A percentile compares a stretch with the other conserved stretches of the same genome.
Evolutionary conservation across 2,113 vertebrate species (phyloP).

Genomic region (Amphilophus citrinellus): DNA sequence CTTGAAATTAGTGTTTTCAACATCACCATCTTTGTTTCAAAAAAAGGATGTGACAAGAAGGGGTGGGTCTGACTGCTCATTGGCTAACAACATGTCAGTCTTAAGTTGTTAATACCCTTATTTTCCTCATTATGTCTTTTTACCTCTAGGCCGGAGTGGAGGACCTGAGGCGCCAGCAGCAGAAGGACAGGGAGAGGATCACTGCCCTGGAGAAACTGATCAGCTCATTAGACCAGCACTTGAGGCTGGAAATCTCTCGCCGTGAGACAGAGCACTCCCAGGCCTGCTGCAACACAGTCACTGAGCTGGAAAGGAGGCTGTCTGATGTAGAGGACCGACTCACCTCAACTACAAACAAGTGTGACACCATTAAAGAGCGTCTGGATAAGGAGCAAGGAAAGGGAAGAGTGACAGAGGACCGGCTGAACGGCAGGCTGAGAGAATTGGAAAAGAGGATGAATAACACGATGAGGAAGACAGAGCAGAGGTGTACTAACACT

Average conservation of each 20-base stretch:
- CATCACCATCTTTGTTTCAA: no score
- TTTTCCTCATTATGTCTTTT: neutral
- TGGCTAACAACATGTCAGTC: no score
- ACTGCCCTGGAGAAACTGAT: slow-evolving; percentile 86
- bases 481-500: slow-evolving; percentile 80
- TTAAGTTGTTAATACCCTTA: no score
- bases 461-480: slow-evolving; percentile 81
- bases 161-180: slow-evolving; percentile 84
- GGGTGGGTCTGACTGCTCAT: no score
- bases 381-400: slow-evolving; percentile 79
- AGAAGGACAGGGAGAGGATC: slow-evolving; percentile 86
- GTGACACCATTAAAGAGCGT: slow-evolving; percentile 78
- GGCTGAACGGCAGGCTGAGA: slow-evolving; percentile 80
- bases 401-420: slow-evolving; percentile 75
- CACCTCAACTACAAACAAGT: slow-evolving; percentile 75
- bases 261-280: slow-evolving; percentile 71
- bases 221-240: slow-evolving; percentile 84
- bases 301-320: slow-evolving; percentile 75
- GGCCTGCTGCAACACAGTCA: slow-evolving; percentile 79
- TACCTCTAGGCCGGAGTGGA: slow-evolving; percentile 78
- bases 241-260: slow-evolving; percentile 80
- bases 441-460: slow-evolving; percentile 87
- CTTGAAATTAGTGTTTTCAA: no score
- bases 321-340: slow-evolving; percentile 79
- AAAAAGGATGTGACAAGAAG: no score